Evolutionary conservation across 2,797 vertebrate species (phyloP).

Genomic region (Scleropages formosus): DNA sequence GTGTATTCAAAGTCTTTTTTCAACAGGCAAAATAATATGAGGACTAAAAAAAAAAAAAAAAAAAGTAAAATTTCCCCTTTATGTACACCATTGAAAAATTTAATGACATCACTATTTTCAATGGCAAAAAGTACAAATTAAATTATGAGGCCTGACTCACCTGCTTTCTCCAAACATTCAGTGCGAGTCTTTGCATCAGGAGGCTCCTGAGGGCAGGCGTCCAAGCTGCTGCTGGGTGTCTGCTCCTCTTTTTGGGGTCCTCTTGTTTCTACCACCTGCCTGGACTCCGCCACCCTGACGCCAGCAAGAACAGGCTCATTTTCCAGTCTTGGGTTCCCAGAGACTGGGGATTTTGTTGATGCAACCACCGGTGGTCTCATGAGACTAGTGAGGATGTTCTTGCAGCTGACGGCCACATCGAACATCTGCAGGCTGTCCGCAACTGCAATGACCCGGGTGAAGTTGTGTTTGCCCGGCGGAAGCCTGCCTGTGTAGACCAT

Average conservation of each 20-base stretch:
- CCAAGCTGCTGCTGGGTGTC: not conserved
- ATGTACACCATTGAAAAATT: too few relatives aligned
- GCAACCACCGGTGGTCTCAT: slow-evolving; percentile 50
- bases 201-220: slow-evolving; percentile 30
- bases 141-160: slow-evolving; percentile 42
- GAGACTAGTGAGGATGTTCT: slow-evolving; percentile 76
- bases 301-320: not conserved
- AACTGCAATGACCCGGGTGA: slow-evolving; percentile 74
- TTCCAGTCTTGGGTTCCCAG: not conserved
- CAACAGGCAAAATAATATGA: too few relatives aligned
- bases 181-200: slow-evolving; percentile 41
- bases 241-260: slow-evolving; percentile 9
- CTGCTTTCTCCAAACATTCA: slow-evolving; percentile 38
- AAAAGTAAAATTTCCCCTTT: too few relatives aligned
- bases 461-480: slow-evolving; percentile 80
- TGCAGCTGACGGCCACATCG: slow-evolving; percentile 82
- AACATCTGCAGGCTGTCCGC: slow-evolving; percentile 91
- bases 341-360: not conserved
- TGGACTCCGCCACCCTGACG: slow-evolving; percentile 3
- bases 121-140: too few relatives aligned
- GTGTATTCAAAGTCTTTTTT: too few relatives aligned
- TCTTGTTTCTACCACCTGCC: not conserved
- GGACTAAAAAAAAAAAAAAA: too few relatives aligned
- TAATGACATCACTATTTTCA: too few relatives aligned
- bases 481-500: slow-evolving; percentile 82